Evolutionary conservation across 2,113 vertebrate species (phyloP).

Genomic region (Synodontis membranacea): DNA sequence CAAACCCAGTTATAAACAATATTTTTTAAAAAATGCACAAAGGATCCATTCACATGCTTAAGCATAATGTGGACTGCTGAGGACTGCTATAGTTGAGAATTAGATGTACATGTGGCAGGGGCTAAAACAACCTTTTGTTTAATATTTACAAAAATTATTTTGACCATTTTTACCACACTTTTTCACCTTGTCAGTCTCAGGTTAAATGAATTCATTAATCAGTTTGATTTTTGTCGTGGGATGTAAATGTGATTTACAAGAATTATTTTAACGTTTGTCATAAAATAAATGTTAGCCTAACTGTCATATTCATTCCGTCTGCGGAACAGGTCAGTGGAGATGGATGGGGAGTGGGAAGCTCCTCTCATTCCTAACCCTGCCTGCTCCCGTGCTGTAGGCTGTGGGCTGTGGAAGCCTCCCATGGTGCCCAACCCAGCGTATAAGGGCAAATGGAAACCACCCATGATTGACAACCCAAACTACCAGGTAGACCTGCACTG

Average conservation of each 20-base stretch:
- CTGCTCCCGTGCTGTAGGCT: constrained; percentile 78
- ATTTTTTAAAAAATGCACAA: not conserved
- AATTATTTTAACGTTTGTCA: not conserved
- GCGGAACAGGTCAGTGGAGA: constrained; percentile 79
- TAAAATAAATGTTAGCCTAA: not conserved
- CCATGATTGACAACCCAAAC: constrained; percentile 83
- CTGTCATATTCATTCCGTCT: not conserved
- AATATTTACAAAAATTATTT: not conserved
- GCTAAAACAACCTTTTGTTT: not conserved
- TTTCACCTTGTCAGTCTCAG: not conserved
- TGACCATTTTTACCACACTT: not conserved
- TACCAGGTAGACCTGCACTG: constrained; percentile 75
- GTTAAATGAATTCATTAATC: not conserved
- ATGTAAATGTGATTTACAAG: not conserved
- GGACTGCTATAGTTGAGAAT: not conserved
- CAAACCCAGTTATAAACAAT: not conserved
- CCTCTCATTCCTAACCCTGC: constrained; percentile 82
- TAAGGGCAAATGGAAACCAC: constrained; percentile 85
- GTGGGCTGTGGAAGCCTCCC: constrained; percentile 81
- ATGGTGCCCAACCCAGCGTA: constrained; percentile 82
- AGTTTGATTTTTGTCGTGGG: not conserved
- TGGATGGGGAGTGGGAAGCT: constrained; percentile 88
- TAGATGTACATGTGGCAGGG: not conserved
- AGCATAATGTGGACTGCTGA: not conserved
- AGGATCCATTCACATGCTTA: not conserved